A percentile compares a stretch with the other conserved stretches of the same genome.
Conservation (phyloP, 2,888 invertebrate species). For the Andrena dorsata region DNA sequence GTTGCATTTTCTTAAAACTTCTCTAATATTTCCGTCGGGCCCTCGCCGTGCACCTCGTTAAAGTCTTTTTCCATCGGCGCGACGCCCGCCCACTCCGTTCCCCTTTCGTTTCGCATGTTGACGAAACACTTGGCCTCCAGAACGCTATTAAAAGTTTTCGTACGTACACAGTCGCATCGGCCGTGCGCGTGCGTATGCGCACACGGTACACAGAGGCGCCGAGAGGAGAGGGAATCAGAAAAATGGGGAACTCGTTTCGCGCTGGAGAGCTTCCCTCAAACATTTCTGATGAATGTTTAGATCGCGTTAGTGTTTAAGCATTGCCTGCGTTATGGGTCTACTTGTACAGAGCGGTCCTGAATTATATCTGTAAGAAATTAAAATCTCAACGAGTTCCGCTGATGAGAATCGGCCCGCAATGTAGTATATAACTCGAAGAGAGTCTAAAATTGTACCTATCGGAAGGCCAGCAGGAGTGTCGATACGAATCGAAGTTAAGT, state of each 20-base stretch:
- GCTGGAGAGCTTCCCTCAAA: conserved; percentile 33
- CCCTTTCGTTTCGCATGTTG: conserved; percentile 59
- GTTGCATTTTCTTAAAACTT: conserved; percentile 66
- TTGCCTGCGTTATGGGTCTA: not conserved
- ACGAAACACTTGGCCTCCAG: conserved; percentile 64
- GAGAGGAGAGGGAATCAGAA: conserved; percentile 25
- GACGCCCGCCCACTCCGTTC: conserved; percentile 15
- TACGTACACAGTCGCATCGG: conserved; percentile 37
- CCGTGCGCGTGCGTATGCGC: conserved; percentile 7
- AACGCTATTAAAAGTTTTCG: conserved; percentile 67
- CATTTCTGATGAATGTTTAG: conserved; percentile 13
- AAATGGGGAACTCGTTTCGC: conserved; percentile 41
- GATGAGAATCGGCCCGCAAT: no score
- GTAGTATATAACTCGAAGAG: no score
- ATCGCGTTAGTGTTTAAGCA: not conserved
- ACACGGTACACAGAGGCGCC: not conserved
- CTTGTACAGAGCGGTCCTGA: not conserved
- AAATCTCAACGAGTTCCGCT: no score
- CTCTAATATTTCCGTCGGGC: conserved; percentile 63
- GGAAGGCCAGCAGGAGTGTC: no score
- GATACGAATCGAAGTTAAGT: no score
- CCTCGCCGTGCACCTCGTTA: conserved; percentile 60
- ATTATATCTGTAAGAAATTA: not conserved
- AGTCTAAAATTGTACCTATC: no score
- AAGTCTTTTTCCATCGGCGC: conserved; percentile 62